Evolutionary conservation across 2,113 vertebrate genomes (phyloP), one percentile per base, ranked within the genome.

Genomic region (Apodemus sylvaticus): DNA sequence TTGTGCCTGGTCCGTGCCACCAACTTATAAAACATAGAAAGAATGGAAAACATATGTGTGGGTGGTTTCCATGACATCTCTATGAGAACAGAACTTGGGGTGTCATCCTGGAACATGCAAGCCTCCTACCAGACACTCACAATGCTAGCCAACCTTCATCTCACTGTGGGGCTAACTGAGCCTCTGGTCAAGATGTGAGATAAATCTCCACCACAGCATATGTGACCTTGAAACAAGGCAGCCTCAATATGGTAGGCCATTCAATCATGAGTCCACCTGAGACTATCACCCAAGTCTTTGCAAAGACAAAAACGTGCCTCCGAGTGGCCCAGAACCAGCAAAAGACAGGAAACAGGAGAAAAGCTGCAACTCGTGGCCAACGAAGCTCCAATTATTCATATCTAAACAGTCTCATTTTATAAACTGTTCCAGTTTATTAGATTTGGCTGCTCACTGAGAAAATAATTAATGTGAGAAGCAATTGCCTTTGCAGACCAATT

Each of bases 351-450:
- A 31, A 4, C 0, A 22, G 22, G 16, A 55, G 62, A 31, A 34
- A 39, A 53, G 39, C 8, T 36, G n/a, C 17, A 39, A 45, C 34
- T 60, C 42, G 0, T 1, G 36, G 76, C 24, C 86, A 22, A 45
- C n/a, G 55, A 29, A 73, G 51, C 36, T 58, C 42, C 51, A 64
- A 74, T 95, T 76, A 45, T 39, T 86, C 42, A 22, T 55, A 55
- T 42, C 58, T 53, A 82, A 93, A 71, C 53, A 39, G 66, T 11
- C 74, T 42, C 62, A 58, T 31, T 95, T 85, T 36, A 79, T 82
- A 90, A 95, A 83, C 90, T 45, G 36, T 81, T 89, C 36, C 64
- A 1, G 6, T n/a, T 82, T 87, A 96, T 96, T 90, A 90, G 86
- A 95, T 94, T 93, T 88, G 82, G 45, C 39, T 90, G 34, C 77